Conservation (phyloP, 2,888 invertebrate genomes). For the Tyria jacobaeae region DNA sequence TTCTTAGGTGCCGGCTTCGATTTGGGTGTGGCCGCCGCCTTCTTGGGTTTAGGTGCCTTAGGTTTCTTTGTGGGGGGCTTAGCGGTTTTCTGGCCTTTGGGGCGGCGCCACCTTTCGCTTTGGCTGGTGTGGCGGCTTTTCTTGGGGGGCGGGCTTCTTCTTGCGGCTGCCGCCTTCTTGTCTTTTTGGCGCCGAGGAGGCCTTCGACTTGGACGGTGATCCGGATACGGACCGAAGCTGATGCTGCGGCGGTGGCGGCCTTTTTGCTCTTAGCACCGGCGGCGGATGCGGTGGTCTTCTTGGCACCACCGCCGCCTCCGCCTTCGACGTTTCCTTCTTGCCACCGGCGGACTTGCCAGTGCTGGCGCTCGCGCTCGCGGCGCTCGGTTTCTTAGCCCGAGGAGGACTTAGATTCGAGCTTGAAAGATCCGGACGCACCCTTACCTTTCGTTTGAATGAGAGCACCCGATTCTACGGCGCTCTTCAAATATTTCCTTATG, state of each 20-base stretch:
- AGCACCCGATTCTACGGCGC: conserved; percentile 8
- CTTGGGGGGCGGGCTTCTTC: conserved; percentile 54
- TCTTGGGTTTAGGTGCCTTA: conserved; percentile 71
- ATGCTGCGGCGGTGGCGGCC: conserved; percentile 40
- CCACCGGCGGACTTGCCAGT: conserved; percentile 27
- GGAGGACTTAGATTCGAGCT: conserved; percentile 65
- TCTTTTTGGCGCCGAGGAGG: conserved; percentile 43
- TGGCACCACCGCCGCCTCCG: too few species aligned
- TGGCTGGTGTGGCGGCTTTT: conserved; percentile 46
- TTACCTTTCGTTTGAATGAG: conserved; percentile 46
- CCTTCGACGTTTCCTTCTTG: conserved; percentile 39
- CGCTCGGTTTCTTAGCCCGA: conserved; percentile 36
- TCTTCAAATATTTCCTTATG: conserved; percentile 78
- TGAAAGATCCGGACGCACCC: conserved; percentile 81
- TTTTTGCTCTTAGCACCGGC: conserved; percentile 41
- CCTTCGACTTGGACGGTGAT: conserved; percentile 38
- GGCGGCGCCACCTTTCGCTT: conserved; percentile 50
- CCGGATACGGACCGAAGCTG: conserved; percentile 25
- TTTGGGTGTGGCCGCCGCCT: conserved; percentile 50
- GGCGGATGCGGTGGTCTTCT: conserved; percentile 43
- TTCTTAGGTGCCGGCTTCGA: conserved; percentile 49
- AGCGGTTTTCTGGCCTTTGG: conserved; percentile 54
- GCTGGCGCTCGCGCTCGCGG: conserved; percentile 28
- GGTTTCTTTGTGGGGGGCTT: conserved; percentile 70
- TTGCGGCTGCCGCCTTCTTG: conserved; percentile 57